phyloP scores from a whole-genome alignment of 2,113 vertebrate species.

The Desmodus rotundus region DNA sequence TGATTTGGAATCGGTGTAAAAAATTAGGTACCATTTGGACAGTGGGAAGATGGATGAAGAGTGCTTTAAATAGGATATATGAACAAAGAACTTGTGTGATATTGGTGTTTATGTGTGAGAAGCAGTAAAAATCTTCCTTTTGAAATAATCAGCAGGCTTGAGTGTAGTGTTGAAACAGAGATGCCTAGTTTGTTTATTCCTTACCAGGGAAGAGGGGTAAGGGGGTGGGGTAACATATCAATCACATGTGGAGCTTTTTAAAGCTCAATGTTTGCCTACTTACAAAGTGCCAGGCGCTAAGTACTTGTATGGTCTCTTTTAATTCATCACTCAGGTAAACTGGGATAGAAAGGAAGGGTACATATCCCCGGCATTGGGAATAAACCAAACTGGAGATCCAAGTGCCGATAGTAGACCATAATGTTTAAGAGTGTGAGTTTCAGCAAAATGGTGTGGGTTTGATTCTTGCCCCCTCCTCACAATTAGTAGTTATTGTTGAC shows the following conservation, averaged over 20 bases:
- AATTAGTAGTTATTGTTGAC: not conserved
- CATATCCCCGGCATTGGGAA: not conserved
- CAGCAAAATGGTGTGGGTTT: conserved; percentile 19
- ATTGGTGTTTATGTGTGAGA: not conserved
- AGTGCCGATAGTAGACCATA: not conserved
- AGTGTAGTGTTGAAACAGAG: not conserved
- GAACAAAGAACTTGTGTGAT: not conserved
- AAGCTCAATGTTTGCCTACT: not conserved
- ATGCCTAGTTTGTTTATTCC: conserved; percentile 1
- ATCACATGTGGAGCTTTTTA: not conserved
- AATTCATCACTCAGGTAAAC: not conserved
- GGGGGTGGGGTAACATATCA: not conserved
- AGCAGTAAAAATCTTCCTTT: not conserved
- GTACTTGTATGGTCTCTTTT: not conserved
- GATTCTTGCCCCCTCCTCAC: not conserved
- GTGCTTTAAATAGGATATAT: not conserved
- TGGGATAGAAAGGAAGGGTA: conserved; percentile 10
- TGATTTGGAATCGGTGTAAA: not conserved
- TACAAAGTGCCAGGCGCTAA: not conserved
- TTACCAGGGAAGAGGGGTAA: not conserved
- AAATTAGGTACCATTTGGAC: not conserved
- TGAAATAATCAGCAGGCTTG: not conserved
- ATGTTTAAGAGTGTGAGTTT: conserved; percentile 4
- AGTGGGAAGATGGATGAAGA: not conserved
- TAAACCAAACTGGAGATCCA: not conserved